Evolutionary conservation across 2,888 invertebrate genomes (phyloP), one percentile per base, ranked within the genome.

Genomic region (Trichacis sp.): DNA sequence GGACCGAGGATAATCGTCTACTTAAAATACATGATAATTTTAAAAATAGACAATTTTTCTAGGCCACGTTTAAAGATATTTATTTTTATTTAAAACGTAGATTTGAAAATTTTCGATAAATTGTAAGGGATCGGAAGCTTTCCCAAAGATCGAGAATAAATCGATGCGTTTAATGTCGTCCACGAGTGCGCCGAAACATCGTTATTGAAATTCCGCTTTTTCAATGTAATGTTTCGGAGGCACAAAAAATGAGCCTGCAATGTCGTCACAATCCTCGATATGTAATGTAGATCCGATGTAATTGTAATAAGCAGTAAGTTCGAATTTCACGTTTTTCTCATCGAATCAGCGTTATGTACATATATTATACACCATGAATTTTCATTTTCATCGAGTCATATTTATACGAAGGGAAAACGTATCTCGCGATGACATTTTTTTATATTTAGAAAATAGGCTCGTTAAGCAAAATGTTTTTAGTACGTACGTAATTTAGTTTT

Each of bases 11-110:
- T n/a, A n/a, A n/a, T n/a, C n/a, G n/a, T n/a, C n/a, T n/a, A n/a
- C n/a, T n/a, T n/a, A n/a, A n/a, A n/a, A n/a, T n/a, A n/a, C n/a
- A n/a, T n/a, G n/a, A n/a, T n/a, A n/a, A n/a, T n/a, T n/a, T n/a
- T n/a, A n/a, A n/a, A n/a, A n/a, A n/a, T n/a, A 71, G 64, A 61
- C 72, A 62, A 73, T 73, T 75, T 77, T 77, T 77, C 74, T 76
- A 76, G 76, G 54, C 70, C 69, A 60, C 70, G 64, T 73, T 72
- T 60, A 68, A 71, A 70, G 73, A 73, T 78, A 74, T 76, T 78
- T 77, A 77, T 76, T 77, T 77, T 77, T 76, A 74, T 76, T 76
- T 70, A 40, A 64, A 55, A 52, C 49, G 48, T 64, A 64, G 64
- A 48, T 17, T 59, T 47, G 59, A 38, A 17, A 18, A 62, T 52